Base-by-base conservation (phyloP, 1,140 invertebrate genomes). In the Cyphomyrmex costatus region DNA sequence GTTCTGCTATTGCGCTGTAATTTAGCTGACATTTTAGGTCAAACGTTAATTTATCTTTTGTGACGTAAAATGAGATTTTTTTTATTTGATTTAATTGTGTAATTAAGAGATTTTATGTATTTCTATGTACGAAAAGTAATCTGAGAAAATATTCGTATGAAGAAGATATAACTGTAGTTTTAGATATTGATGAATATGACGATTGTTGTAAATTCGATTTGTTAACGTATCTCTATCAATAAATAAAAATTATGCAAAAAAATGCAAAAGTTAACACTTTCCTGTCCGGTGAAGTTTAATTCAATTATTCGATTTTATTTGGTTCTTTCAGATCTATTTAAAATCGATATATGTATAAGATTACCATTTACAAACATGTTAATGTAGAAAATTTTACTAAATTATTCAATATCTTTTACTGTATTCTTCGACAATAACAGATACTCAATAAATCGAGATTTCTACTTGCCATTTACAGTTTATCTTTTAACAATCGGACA, bases 151-250 rank as follows among this genome's bases (percentile, higher is more conserved):
- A 42, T n/a, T n/a, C n/a, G n/a, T n/a, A n/a, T n/a, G n/a, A n/a
- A n/a, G 42, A 65, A 30, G 14, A 46, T 2, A 12, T 27, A 24
- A 42, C 8, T 68, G n/a, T 14, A 36, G 33, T 66, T 79, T 80
- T 1, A 19, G 14, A 3, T 1, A 10, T 30, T 21, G 16, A 27
- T 3, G 2, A 66, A 79, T 12, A 51, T 65, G 14, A 19, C 6
- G 27, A 30, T 2, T 66, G 36, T 80, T 19, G 30, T 3, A 42
- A 12, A 80, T 79, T 33, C 8, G 21, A 53, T 80, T 80, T 21
- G 65, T 51, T 46, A 70, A 33, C 2, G 36, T 66, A 80, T 70
- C 21, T 70, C 46, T 51, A 80, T 80, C 6, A 27, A 80, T 80
- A 70, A 19, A 53, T 53, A 53, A 70, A 56, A 24, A 46, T 30